These are phyloP conservation scores for Acleris holmiana DNA, from an alignment of 2,888 invertebrate genomes.

Conservation along the genomic window DNA sequence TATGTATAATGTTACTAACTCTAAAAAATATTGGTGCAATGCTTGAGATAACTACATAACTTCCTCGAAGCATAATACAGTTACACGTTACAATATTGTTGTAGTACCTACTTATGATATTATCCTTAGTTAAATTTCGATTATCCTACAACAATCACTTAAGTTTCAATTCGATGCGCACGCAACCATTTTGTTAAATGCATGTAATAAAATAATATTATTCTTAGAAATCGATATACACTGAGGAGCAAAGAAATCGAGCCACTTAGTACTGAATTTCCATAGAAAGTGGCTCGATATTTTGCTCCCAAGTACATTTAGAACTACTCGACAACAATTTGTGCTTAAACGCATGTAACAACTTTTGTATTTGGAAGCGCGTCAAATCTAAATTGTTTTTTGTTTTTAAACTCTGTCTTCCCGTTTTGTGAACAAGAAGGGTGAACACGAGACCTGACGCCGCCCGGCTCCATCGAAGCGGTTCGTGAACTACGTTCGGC, in stretches of 20 bases:
- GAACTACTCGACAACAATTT: slow-evolving; percentile 47
- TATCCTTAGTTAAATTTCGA: slow-evolving; percentile 19
- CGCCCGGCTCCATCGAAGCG: no score
- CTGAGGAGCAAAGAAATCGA: no score
- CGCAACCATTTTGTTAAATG: slow-evolving; percentile 5
- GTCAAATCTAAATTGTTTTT: slow-evolving; percentile 21
- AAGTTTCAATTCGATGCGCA: slow-evolving; percentile 29
- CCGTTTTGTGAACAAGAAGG: neutral
- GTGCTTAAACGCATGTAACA: slow-evolving; percentile 41
- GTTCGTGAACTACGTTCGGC: no score
- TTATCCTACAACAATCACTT: slow-evolving; percentile 31
- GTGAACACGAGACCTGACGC: neutral
- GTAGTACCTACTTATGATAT: slow-evolving; percentile 14
- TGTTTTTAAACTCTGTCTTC: slow-evolving; percentile 16
- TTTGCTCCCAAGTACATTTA: no score
- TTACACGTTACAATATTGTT: slow-evolving; percentile 23
- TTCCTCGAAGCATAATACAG: slow-evolving; percentile 25
- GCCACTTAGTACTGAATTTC: no score
- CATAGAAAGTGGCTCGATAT: no score
- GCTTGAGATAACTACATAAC: slow-evolving; percentile 23
- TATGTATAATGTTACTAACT: slow-evolving; percentile 19
- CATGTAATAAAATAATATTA: neutral
- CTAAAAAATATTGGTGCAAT: slow-evolving; percentile 37
- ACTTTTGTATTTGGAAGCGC: slow-evolving; percentile 33
- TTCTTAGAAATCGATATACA: slow-evolving; percentile 38